These are phyloP conservation scores for Pocillopora verrucosa DNA, from an alignment of 64 coral and sea anemone species.

Conservation along the genomic window DNA sequence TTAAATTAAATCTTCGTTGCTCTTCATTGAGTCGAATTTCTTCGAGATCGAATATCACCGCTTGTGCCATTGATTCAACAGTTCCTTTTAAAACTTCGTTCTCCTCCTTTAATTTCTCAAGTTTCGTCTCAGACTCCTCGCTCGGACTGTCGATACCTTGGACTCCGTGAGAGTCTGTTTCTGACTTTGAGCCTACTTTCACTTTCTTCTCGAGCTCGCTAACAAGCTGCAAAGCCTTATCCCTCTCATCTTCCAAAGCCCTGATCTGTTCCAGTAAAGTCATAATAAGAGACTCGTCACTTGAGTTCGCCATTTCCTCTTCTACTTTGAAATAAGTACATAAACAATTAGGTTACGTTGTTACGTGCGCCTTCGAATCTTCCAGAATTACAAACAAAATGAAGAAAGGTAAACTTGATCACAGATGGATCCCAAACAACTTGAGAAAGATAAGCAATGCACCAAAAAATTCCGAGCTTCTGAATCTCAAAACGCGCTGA, in stretches of 20 bases:
- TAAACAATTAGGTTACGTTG: not conserved
- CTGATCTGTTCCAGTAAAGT: conserved; percentile 86
- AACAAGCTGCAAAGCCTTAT: conserved; percentile 71
- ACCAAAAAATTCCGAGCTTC: not conserved
- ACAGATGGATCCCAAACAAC: not conserved
- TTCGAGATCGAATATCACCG: conserved; percentile 61
- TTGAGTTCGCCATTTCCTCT: conserved; percentile 58
- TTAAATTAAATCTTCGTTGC: conserved; percentile 87
- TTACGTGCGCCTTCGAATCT: too few relatives aligned
- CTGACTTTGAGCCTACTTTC: not conserved
- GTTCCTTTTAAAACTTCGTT: conserved; percentile 46
- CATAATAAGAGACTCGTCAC: conserved; percentile 79
- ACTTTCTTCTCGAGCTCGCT: conserved; percentile 28
- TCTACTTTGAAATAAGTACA: not conserved
- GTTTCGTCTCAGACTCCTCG: conserved; percentile 27
- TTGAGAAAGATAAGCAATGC: not conserved
- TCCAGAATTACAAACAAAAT: too few relatives aligned
- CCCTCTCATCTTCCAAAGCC: conserved; percentile 75
- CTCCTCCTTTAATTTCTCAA: conserved; percentile 4
- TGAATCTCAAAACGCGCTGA: not conserved
- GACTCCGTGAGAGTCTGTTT: not conserved
- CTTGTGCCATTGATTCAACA: conserved; percentile 51
- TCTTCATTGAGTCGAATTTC: conserved; percentile 96
- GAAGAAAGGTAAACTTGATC: too few relatives aligned
- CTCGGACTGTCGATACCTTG: not conserved